These are phyloP conservation scores for Laothoe populi DNA, from an alignment of 2,888 invertebrate genomes.

Conservation along the genomic window DNA sequence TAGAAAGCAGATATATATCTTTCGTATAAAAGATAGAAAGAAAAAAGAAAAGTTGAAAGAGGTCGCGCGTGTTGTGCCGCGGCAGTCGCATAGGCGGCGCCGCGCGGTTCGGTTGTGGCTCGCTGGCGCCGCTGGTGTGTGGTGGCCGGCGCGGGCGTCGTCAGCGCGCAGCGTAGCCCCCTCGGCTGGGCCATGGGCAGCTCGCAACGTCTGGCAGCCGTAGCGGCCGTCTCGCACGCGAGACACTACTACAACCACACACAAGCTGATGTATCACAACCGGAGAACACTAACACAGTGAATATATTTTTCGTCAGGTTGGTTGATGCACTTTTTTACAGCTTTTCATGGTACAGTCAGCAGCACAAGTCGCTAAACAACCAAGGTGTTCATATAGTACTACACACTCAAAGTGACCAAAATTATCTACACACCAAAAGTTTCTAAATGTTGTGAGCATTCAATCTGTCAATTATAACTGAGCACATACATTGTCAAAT, in stretches of 20 bases:
- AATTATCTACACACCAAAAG: no score
- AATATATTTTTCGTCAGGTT: conserved; percentile 92
- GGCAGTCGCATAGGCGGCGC: conserved; percentile 68
- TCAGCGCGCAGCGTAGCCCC: conserved; percentile 78
- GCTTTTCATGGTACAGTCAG: no score
- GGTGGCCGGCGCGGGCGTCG: conserved; percentile 67
- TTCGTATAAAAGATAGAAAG: conserved; percentile 32
- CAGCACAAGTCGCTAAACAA: no score
- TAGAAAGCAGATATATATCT: conserved; percentile 27
- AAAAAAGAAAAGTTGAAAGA: conserved; percentile 38
- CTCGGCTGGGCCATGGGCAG: conserved; percentile 87
- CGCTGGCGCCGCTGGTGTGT: conserved; percentile 67
- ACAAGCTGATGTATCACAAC: conserved; percentile 66
- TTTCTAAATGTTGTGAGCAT: no score
- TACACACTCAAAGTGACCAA: no score
- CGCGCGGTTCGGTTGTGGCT: conserved; percentile 71
- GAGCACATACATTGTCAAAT: no score
- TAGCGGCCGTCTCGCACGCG: conserved; percentile 78
- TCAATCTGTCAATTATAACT: no score
- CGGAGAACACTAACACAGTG: conserved; percentile 66
- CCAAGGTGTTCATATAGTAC: no score
- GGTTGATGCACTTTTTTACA: conserved; percentile 55
- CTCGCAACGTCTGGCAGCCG: conserved; percentile 86
- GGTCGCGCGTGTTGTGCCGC: conserved; percentile 44
- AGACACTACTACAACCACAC: conserved; percentile 77